Percentiles rank a stretch among this genome's conserved stretches.
Evolutionary conservation across 2,888 invertebrate genomes (phyloP).

Genomic region (Agrotis ipsilon): DNA sequence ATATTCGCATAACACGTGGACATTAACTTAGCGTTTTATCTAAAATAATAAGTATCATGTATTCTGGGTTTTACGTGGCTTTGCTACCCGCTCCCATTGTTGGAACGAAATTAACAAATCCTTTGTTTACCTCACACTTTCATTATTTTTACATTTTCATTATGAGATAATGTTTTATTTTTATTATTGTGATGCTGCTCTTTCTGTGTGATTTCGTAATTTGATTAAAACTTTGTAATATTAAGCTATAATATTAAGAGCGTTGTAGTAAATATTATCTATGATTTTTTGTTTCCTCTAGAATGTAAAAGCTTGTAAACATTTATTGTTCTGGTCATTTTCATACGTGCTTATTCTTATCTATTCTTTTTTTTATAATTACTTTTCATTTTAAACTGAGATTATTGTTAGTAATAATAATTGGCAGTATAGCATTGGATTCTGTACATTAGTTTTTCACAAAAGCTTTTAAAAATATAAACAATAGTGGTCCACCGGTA

Average conservation of each 20-base stretch:
- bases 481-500: too few relatives aligned
- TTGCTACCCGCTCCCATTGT: slow-evolving; percentile 47
- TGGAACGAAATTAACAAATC: slow-evolving; percentile 58
- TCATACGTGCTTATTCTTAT: slow-evolving; percentile 1
- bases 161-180: slow-evolving; percentile 53
- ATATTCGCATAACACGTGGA: slow-evolving; percentile 31
- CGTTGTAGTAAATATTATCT: slow-evolving; percentile 6
- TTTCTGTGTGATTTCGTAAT: slow-evolving; percentile 27
- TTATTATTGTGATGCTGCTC: slow-evolving; percentile 51
- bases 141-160: slow-evolving; percentile 60
- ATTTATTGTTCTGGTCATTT: neutral
- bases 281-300: slow-evolving; percentile 13
- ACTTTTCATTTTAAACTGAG: neutral
- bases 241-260: slow-evolving; percentile 21
- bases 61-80: slow-evolving; percentile 44
- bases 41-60: slow-evolving; percentile 51
- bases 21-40: slow-evolving; percentile 32
- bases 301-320: neutral
- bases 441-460: too few relatives aligned
- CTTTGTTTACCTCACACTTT: slow-evolving; percentile 60
- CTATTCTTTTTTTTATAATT: neutral
- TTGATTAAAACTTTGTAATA: slow-evolving; percentile 50
- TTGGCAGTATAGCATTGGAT: too few relatives aligned
- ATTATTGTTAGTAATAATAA: too few relatives aligned
- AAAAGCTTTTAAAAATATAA: too few relatives aligned